These are phyloP conservation scores for Apomyelois bistriatella DNA, from an alignment of 2,888 invertebrate species.

Conservation along the genomic window DNA sequence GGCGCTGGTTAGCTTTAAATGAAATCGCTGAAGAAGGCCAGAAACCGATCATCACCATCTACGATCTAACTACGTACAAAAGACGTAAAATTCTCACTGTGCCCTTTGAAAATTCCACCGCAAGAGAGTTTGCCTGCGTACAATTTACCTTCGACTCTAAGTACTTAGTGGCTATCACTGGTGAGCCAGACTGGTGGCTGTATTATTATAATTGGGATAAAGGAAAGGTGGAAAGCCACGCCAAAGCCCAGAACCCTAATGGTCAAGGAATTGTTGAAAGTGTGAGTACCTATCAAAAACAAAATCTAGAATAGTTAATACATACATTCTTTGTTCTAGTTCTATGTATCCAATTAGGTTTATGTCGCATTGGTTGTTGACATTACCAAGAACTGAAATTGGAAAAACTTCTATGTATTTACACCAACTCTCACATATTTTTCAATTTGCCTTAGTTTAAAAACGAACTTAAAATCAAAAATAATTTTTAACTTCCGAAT, in stretches of 20 bases:
- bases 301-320: neutral
- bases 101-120: constrained; percentile 80
- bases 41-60: constrained; percentile 84
- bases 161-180: constrained; percentile 88
- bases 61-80: constrained; percentile 85
- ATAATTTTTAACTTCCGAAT: too few species aligned
- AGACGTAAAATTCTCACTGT: constrained; percentile 83
- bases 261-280: constrained; percentile 82
- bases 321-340: too few species aligned
- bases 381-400: too few species aligned
- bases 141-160: constrained; percentile 91
- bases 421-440: too few species aligned
- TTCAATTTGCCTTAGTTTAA: too few species aligned
- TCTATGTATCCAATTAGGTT: too few species aligned
- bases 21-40: constrained; percentile 82
- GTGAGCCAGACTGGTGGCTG: constrained; percentile 90
- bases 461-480: too few species aligned
- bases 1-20: constrained; percentile 83
- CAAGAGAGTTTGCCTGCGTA: constrained; percentile 84
- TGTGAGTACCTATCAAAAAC: constrained; percentile 37
- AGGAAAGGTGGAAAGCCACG: constrained; percentile 87
- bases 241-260: constrained; percentile 85
- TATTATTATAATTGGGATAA: constrained; percentile 91
- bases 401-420: too few species aligned
- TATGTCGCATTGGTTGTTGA: too few species aligned